Conservation (phyloP, 2,888 invertebrate genomes). For the Ischnura elegans region DNA sequence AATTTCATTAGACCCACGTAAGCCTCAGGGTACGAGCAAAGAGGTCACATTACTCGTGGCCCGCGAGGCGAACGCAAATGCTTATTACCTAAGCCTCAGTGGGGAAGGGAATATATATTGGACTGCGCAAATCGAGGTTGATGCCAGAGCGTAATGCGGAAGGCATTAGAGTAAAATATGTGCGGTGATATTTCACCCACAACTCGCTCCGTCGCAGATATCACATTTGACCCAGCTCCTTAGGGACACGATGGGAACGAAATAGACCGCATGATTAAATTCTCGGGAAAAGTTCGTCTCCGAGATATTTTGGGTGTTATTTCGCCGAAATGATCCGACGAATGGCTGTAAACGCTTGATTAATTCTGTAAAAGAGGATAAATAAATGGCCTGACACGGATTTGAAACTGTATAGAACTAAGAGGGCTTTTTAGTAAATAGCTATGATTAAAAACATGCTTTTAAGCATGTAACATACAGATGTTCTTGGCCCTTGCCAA, state of each 20-base stretch:
- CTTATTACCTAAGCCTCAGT: neutral
- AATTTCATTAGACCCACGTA: slow-evolving; percentile 1
- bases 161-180: slow-evolving; percentile 17
- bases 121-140: neutral
- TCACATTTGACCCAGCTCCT: slow-evolving; percentile 8
- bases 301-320: neutral
- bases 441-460: too few relatives aligned
- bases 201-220: neutral
- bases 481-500: too few relatives aligned
- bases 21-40: neutral
- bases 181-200: neutral
- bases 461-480: too few relatives aligned
- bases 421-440: too few relatives aligned
- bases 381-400: too few relatives aligned
- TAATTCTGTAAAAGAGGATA: too few relatives aligned
- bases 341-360: neutral
- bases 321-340: neutral
- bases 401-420: too few relatives aligned
- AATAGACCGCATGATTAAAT: slow-evolving; percentile 10
- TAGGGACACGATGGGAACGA: neutral
- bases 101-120: neutral
- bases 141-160: neutral
- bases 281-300: neutral
- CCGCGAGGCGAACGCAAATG: neutral
- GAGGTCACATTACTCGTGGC: neutral